Evolutionary conservation across 2,113 vertebrate species (phyloP).

Genomic region (Alligator sinensis): DNA sequence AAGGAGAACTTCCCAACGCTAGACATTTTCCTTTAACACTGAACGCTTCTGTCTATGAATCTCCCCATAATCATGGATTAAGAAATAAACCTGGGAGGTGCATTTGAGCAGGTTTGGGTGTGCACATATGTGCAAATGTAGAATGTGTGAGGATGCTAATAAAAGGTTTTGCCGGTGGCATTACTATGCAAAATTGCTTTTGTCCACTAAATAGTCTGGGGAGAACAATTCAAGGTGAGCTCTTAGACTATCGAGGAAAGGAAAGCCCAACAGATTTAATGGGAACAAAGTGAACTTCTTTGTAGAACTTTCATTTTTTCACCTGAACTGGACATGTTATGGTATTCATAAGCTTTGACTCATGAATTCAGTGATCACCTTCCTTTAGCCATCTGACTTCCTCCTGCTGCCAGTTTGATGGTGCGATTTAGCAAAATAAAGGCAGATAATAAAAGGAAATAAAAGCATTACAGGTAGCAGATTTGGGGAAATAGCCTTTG

Average conservation of each 20-base stretch:
- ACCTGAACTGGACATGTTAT: background rate
- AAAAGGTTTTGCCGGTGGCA: background rate
- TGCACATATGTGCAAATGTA: too few relatives aligned
- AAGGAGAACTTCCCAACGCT: background rate
- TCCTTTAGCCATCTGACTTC: background rate
- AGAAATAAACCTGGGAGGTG: background rate
- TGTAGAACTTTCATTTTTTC: background rate
- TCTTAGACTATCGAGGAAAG: accelerated
- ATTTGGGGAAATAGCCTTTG: background rate
- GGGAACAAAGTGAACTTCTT: background rate
- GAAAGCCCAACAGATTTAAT: background rate
- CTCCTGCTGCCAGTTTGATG: background rate
- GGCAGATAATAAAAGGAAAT: background rate
- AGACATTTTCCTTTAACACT: background rate
- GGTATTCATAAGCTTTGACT: background rate
- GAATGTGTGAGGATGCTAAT: background rate
- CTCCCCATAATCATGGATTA: background rate
- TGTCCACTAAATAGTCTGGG: accelerated
- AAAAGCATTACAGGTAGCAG: background rate
- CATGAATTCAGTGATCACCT: accelerated
- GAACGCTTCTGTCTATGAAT: background rate
- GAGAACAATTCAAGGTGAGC: background rate
- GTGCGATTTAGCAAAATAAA: background rate
- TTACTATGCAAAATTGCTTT: background rate
- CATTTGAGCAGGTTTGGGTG: background rate